Evolutionary conservation across 2,888 invertebrate species (phyloP).

Genomic region (Myopa testacea): DNA sequence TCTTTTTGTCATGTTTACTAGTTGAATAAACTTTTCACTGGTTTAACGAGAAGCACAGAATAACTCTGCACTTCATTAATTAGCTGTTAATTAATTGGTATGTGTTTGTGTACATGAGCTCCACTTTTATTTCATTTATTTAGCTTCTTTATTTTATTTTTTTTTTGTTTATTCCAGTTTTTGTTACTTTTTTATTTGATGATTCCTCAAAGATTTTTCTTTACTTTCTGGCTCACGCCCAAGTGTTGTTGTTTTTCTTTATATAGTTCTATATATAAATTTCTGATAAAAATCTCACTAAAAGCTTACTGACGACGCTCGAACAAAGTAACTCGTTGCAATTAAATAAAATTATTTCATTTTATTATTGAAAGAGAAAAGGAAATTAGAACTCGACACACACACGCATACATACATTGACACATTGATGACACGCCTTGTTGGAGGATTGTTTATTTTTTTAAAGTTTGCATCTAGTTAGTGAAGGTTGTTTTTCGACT

Average conservation of each 20-base stretch:
- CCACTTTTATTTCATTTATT: conserved; percentile 26
- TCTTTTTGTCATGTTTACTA: not conserved
- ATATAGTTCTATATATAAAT: conserved; percentile 2
- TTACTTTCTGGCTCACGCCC: not conserved
- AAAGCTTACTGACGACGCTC: conserved; percentile 5
- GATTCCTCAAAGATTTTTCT: conserved; percentile 50
- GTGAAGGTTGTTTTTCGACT: conserved; percentile 42
- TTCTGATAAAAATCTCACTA: conserved; percentile 36
- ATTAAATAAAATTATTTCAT: conserved; percentile 54
- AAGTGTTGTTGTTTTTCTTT: not conserved
- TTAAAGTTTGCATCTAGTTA: conserved; percentile 53
- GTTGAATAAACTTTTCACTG: conserved; percentile 15
- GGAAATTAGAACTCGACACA: conserved; percentile 14
- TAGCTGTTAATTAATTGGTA: conserved; percentile 52
- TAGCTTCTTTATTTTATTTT: conserved; percentile 12
- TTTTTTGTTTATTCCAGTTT: conserved; percentile 24
- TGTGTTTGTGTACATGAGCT: not conserved
- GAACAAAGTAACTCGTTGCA: conserved; percentile 21
- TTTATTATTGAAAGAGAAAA: conserved; percentile 53
- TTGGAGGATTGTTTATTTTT: conserved; percentile 14
- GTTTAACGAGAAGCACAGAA: conserved; percentile 4
- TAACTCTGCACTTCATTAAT: conserved; percentile 49
- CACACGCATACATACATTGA: not conserved
- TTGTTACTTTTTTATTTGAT: conserved; percentile 41
- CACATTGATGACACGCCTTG: conserved; percentile 20